Conservation (phyloP, 2,888 invertebrate species). For the Thalpophila matura region DNA sequence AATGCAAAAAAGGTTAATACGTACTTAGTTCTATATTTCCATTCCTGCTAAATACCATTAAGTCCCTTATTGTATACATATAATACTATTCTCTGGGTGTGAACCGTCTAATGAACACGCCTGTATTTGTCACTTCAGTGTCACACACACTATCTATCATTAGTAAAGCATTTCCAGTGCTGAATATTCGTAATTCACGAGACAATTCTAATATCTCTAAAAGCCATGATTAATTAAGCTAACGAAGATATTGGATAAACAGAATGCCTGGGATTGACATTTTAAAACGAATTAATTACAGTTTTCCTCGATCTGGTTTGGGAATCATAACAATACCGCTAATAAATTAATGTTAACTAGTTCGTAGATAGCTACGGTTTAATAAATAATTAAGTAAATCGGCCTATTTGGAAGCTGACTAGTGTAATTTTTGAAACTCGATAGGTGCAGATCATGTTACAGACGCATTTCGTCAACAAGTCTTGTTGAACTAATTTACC, state of each 20-base stretch:
- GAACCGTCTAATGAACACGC: constrained; percentile 8
- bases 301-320: too few relatives aligned
- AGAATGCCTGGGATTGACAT: neutral
- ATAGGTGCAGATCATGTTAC: too few relatives aligned
- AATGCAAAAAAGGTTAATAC: too few relatives aligned
- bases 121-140: constrained; percentile 18
- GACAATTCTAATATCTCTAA: constrained; percentile 1
- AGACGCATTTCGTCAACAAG: too few relatives aligned
- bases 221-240: neutral
- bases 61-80: neutral
- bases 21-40: neutral
- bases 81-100: neutral
- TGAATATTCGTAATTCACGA: constrained; percentile 11
- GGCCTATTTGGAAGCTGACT: too few relatives aligned
- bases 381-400: too few relatives aligned
- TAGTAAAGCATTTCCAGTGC: constrained; percentile 2
- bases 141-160: constrained; percentile 20
- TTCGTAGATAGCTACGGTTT: too few relatives aligned
- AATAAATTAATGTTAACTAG: too few relatives aligned
- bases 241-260: neutral
- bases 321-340: too few relatives aligned
- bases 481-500: neutral
- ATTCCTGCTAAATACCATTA: neutral
- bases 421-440: too few relatives aligned
- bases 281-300: neutral